Conservation (phyloP, 1,140 invertebrate species). For the Mactra quadrangularis region DNA sequence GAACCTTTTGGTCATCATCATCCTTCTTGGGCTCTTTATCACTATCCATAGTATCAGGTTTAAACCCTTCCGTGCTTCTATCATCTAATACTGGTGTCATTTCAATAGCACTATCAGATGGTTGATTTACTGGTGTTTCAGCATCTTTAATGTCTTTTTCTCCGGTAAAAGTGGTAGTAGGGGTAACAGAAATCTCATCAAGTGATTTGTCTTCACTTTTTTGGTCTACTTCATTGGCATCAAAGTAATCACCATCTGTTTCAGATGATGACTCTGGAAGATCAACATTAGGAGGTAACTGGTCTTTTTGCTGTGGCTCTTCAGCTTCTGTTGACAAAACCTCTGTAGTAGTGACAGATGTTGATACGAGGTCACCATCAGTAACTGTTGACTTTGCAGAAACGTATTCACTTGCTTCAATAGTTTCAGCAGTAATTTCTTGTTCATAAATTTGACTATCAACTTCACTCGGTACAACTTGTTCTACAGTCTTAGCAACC, state of each 20-base stretch:
- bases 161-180: no score
- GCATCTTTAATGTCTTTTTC: not conserved
- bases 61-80: not conserved
- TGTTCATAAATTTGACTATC: slow-evolving; percentile 36
- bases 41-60: slow-evolving; percentile 1
- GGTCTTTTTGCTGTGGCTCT: not conserved
- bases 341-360: slow-evolving; percentile 21
- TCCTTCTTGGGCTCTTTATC: not conserved
- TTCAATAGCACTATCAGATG: slow-evolving; percentile 4
- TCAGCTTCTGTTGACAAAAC: slow-evolving; percentile 26
- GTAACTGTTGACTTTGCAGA: not conserved
- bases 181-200: no score
- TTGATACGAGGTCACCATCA: not conserved
- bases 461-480: not conserved
- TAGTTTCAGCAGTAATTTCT: slow-evolving; percentile 50
- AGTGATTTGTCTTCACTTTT: no score
- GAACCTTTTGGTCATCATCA: not conserved
- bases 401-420: slow-evolving; percentile 53
- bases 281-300: slow-evolving; percentile 5
- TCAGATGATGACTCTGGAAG: not conserved
- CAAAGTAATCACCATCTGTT: not conserved
- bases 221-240: not conserved
- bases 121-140: not conserved
- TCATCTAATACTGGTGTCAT: slow-evolving; percentile 8
- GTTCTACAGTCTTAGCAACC: slow-evolving; percentile 12